phyloP scores from a whole-genome alignment of 2,888 invertebrate genomes.

The Chalcosyrphus nemorum region DNA sequence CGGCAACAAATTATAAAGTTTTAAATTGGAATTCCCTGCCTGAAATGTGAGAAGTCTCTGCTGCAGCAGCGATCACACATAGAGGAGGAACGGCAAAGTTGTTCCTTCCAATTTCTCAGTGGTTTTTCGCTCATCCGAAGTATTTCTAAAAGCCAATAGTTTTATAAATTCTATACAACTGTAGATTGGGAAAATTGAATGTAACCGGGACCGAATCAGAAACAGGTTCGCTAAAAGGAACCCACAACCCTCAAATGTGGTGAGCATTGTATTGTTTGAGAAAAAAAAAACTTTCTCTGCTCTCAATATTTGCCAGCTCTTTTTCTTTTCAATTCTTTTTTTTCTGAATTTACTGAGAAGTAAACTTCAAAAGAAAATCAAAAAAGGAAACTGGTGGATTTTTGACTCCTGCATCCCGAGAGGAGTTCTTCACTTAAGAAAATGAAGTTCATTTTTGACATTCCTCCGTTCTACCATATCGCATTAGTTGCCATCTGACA shows the following conservation, averaged over 20 bases:
- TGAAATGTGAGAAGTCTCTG: slow-evolving; percentile 43
- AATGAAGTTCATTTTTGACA: slow-evolving; percentile 24
- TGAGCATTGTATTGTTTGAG: slow-evolving; percentile 25
- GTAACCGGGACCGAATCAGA: slow-evolving; percentile 11
- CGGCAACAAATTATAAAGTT: slow-evolving; percentile 49
- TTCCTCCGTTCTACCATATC: neutral
- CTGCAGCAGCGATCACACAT: neutral
- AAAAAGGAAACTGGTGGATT: neutral
- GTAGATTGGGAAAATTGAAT: slow-evolving; percentile 54
- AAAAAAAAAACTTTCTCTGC: slow-evolving; percentile 6
- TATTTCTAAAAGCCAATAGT: slow-evolving; percentile 63
- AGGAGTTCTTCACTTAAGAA: slow-evolving; percentile 29
- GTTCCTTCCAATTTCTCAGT: slow-evolving; percentile 51
- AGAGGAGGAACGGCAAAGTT: slow-evolving; percentile 32
- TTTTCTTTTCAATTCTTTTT: neutral
- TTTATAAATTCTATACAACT: slow-evolving; percentile 54
- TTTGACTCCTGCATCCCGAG: neutral
- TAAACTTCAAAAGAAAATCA: slow-evolving; percentile 23
- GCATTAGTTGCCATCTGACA: slow-evolving; percentile 5
- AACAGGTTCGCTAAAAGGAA: slow-evolving; percentile 35
- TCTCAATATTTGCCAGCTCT: neutral
- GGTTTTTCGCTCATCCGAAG: slow-evolving; percentile 31
- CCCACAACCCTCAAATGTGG: slow-evolving; percentile 46
- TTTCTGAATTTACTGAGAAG: slow-evolving; percentile 38
- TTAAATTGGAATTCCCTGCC: slow-evolving; percentile 56